These are phyloP conservation scores for Microdon myrmicae DNA, from an alignment of 2,888 invertebrate species.

Conservation along the genomic window DNA sequence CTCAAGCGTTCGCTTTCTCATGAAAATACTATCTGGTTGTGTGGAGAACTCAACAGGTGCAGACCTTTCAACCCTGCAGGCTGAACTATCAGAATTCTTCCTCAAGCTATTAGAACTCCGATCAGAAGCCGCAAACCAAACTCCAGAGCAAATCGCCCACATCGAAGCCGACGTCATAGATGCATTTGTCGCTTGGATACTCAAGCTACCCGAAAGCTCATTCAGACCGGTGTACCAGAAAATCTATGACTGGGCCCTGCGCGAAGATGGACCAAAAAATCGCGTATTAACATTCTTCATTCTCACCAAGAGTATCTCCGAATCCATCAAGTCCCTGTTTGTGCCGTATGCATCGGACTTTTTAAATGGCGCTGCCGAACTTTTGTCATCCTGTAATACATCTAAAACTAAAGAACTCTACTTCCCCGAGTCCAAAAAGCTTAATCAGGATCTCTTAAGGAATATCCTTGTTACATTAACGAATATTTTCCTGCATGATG, in stretches of 20 bases:
- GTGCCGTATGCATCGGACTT: slow-evolving; percentile 90
- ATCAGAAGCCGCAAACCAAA: slow-evolving; percentile 67
- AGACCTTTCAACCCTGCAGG: slow-evolving; percentile 74
- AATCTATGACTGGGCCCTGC: slow-evolving; percentile 86
- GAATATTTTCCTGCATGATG: slow-evolving; percentile 84
- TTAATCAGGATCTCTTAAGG: slow-evolving; percentile 66
- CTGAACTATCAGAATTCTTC: slow-evolving; percentile 80
- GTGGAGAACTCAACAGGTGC: slow-evolving; percentile 73
- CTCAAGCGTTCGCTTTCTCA: slow-evolving; percentile 75
- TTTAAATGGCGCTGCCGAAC: slow-evolving; percentile 80
- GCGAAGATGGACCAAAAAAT: slow-evolving; percentile 66
- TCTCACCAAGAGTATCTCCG: slow-evolving; percentile 80
- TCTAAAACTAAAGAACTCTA: slow-evolving; percentile 67
- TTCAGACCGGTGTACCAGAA: slow-evolving; percentile 90
- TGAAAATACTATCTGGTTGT: slow-evolving; percentile 80
- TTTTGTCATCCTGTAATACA: slow-evolving; percentile 77
- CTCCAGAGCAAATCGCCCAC: slow-evolving; percentile 67
- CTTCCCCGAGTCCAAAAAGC: slow-evolving; percentile 68
- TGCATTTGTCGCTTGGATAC: slow-evolving; percentile 80
- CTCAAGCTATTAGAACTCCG: slow-evolving; percentile 77
- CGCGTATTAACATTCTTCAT: slow-evolving; percentile 77
- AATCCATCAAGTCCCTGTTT: slow-evolving; percentile 86
- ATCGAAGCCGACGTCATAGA: slow-evolving; percentile 82
- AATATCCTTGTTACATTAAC: slow-evolving; percentile 80
- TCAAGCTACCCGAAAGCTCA: slow-evolving; percentile 88